These are phyloP conservation scores for Polydrusus cervinus DNA, from an alignment of 2,888 invertebrate genomes.

Conservation along the genomic window DNA sequence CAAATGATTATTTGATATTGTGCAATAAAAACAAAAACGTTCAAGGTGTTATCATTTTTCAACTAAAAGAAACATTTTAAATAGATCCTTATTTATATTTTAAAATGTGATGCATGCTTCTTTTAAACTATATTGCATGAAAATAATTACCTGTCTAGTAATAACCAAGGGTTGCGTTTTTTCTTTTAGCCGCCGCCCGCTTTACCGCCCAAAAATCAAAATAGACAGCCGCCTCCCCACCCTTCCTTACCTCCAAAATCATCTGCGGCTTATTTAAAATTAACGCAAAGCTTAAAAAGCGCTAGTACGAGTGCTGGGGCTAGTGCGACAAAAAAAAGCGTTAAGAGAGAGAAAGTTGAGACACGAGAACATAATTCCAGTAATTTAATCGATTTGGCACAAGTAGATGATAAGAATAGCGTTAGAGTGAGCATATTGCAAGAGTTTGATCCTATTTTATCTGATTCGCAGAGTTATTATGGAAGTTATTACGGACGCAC, in stretches of 20 bases:
- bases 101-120: too few relatives aligned
- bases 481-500: constrained; percentile 60
- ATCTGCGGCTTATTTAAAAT: constrained; percentile 49
- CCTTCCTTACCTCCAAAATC: constrained; percentile 56
- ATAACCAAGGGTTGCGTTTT: constrained; percentile 47
- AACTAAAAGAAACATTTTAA: too few relatives aligned
- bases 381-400: constrained; percentile 76
- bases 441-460: constrained; percentile 90
- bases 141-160: background rate
- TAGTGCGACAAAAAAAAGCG: constrained; percentile 22
- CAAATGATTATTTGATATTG: too few relatives aligned
- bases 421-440: constrained; percentile 84
- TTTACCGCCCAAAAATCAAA: constrained; percentile 69
- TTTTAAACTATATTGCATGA: background rate
- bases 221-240: constrained; percentile 64
- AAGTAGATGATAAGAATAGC: constrained; percentile 72
- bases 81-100: too few relatives aligned
- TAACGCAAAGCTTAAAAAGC: constrained; percentile 36
- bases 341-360: constrained; percentile 46
- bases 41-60: too few relatives aligned
- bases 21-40: too few relatives aligned
- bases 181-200: constrained; percentile 63
- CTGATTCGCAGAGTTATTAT: constrained; percentile 72
- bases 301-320: background rate
- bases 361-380: constrained; percentile 39